Percentiles rank a stretch among this genome's conserved stretches.
Evolutionary conservation across 30 jellyfish, hydroid and myxozoan genomes (phyloP).

Genomic region (Clytia hemisphaerica): DNA sequence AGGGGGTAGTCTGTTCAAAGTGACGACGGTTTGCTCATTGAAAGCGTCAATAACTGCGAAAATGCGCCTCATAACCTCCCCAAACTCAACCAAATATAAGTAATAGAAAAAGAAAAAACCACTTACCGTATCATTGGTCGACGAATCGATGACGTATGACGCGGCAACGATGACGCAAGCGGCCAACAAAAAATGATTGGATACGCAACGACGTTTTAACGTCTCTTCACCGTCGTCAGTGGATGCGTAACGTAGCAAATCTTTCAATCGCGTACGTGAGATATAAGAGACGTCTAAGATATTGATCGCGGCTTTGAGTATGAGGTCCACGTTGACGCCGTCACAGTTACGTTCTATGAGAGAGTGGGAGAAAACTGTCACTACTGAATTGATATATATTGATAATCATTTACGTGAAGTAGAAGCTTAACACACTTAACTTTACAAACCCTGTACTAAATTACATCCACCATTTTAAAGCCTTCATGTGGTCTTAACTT

Average conservation of each 20-base stretch:
- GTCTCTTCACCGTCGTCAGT: conserved; percentile 16
- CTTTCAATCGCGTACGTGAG: conserved; percentile 15
- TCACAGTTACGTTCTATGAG: conserved; percentile 37
- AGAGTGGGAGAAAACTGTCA: too few species aligned
- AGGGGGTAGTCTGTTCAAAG: neutral
- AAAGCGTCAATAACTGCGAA: neutral
- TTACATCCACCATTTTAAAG: neutral
- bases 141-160: conserved; percentile 27
- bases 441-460: neutral
- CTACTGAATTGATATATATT: too few species aligned
- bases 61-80: neutral
- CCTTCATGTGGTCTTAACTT: neutral
- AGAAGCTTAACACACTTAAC: too few species aligned
- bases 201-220: conserved; percentile 23
- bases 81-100: neutral
- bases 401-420: too few species aligned
- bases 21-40: too few species aligned
- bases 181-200: conserved; percentile 60
- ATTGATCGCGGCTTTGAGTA: conserved; percentile 41
- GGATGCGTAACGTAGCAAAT: conserved; percentile 36
- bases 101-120: neutral
- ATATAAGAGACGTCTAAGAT: conserved; percentile 52
- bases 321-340: conserved; percentile 36
- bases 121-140: conserved; percentile 34
- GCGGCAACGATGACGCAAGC: conserved; percentile 61